phyloP scores from a whole-genome alignment of 2,888 invertebrate genomes.

The Limnephilus lunatus region DNA sequence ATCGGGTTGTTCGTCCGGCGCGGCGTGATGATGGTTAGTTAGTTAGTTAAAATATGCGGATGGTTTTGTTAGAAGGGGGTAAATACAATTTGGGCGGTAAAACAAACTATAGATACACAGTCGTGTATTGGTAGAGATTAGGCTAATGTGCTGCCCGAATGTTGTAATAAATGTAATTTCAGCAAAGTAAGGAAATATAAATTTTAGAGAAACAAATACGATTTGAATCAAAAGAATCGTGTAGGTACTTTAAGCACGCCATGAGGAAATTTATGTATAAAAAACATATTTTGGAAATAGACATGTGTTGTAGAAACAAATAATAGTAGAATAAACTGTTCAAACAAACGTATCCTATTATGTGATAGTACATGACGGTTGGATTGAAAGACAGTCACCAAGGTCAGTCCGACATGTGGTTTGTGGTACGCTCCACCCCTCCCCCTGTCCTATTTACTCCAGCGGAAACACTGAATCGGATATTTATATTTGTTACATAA shows the following conservation, averaged over 20 bases:
- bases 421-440: neutral
- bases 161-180: neutral
- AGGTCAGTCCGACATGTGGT: conserved; percentile 2
- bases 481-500: neutral
- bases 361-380: neutral
- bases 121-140: neutral
- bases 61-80: neutral
- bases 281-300: too few species aligned
- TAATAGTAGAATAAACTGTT: neutral
- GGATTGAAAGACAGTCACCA: neutral
- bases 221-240: too few species aligned
- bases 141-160: too few species aligned
- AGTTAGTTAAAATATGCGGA: too few species aligned
- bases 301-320: neutral
- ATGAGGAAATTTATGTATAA: too few species aligned
- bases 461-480: neutral
- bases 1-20: too few species aligned
- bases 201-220: neutral
- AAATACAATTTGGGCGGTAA: neutral
- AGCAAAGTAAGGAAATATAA: neutral
- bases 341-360: neutral
- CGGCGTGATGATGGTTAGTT: too few species aligned
- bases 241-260: too few species aligned
- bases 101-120: neutral
- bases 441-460: neutral